phyloP scores from a whole-genome alignment of 2,888 invertebrate species.

The Anodontia alba region DNA sequence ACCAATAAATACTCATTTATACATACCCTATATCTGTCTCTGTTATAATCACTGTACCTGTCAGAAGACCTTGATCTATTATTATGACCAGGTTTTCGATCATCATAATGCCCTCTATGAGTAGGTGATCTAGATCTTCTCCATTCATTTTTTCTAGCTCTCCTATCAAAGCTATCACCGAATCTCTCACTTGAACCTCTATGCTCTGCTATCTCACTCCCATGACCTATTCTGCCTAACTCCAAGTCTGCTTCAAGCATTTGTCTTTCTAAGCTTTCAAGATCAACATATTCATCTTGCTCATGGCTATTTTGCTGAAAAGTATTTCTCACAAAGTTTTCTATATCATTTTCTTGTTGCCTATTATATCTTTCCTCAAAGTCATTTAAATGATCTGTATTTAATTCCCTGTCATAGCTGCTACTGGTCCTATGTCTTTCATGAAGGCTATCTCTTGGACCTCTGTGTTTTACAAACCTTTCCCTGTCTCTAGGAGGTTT shows the following conservation, averaged over 20 bases:
- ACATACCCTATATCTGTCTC: not conserved
- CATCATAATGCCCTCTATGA: not conserved
- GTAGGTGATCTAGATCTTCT: not conserved
- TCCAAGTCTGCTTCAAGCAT: not conserved
- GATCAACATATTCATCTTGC: not conserved
- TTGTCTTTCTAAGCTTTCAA: not conserved
- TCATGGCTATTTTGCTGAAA: not conserved
- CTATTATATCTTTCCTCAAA: slow-evolving; percentile 5
- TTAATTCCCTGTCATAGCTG: not conserved
- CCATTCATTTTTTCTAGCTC: not conserved
- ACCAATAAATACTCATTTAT: not conserved
- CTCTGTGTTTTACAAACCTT: not conserved
- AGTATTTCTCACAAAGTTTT: not conserved
- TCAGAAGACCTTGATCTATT: slow-evolving; percentile 7
- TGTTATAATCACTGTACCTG: not conserved
- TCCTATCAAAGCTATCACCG: not conserved
- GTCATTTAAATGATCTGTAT: not conserved
- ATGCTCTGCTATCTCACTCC: too few species aligned
- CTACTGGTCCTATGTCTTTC: not conserved
- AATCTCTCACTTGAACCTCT: not conserved
- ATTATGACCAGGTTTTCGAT: slow-evolving; percentile 1
- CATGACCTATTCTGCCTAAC: not conserved
- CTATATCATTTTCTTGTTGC: not conserved
- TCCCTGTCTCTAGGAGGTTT: not conserved
- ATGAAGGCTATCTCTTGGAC: not conserved